Evolutionary conservation across 2,797 vertebrate species (phyloP).

Genomic region (Mus spretus): DNA sequence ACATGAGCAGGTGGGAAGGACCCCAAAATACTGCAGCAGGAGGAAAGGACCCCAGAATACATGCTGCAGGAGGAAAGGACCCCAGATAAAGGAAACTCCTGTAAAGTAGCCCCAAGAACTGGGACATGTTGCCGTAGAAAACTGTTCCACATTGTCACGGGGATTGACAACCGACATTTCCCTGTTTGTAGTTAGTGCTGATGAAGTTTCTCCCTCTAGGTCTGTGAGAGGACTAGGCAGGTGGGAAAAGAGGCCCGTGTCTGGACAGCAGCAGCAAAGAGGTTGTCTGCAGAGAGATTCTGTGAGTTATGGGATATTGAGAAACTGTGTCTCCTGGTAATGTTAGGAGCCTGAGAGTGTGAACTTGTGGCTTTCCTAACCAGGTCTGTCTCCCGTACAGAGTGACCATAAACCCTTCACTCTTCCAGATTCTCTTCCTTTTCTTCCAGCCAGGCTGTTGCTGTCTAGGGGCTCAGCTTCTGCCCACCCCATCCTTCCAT

Average conservation of each 20-base stretch:
- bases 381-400: background rate
- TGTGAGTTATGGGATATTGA: conserved; percentile 41
- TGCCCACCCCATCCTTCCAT: background rate
- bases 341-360: conserved; percentile 52
- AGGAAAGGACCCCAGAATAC: too few species aligned
- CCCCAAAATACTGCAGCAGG: too few species aligned
- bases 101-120: background rate
- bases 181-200: background rate
- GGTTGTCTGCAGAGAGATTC: conserved; percentile 36
- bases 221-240: conserved; percentile 33
- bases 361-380: background rate
- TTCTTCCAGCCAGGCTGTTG: background rate
- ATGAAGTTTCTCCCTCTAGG: background rate
- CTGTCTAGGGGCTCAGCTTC: background rate
- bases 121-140: background rate
- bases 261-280: background rate
- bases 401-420: conserved; percentile 1
- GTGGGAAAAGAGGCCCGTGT: background rate
- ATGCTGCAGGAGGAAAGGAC: too few species aligned
- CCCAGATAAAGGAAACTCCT: background rate
- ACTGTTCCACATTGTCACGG: fast-evolving
- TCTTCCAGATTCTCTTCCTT: background rate
- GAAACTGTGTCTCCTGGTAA: background rate
- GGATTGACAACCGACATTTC: background rate
- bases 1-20: too few species aligned